A percentile compares a stretch with the other conserved stretches of the same genome.
These are phyloP conservation scores for Choloepus didactylus DNA, from an alignment of 2,797 vertebrate species.

Conservation along the genomic window DNA sequence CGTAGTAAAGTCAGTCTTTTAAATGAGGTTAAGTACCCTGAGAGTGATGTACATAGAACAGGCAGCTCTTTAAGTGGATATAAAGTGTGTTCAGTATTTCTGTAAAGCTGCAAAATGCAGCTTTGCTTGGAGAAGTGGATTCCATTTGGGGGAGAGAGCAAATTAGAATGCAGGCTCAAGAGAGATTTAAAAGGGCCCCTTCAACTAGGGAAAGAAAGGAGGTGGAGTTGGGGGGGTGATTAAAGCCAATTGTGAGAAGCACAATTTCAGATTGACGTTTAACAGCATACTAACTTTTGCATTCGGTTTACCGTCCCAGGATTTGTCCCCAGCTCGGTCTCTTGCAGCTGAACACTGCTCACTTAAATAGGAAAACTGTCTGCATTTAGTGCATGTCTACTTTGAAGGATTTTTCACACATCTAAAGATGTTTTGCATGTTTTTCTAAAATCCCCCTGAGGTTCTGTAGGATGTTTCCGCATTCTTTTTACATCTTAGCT, in stretches of 20 bases:
- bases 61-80: constrained; percentile 61
- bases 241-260: fast-evolving
- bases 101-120: neutral
- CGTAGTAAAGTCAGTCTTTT: constrained; percentile 29
- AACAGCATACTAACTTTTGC: fast-evolving
- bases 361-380: neutral
- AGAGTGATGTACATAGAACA: constrained; percentile 63
- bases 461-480: neutral
- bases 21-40: constrained; percentile 65
- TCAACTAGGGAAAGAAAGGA: neutral
- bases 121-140: neutral
- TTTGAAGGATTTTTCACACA: neutral
- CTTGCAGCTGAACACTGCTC: fast-evolving
- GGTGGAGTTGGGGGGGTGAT: too few relatives aligned
- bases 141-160: neutral
- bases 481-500: neutral
- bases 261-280: fast-evolving
- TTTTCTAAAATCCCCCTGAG: neutral
- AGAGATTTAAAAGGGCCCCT: neutral
- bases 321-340: neutral
- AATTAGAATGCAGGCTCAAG: neutral
- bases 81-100: neutral
- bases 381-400: fast-evolving
- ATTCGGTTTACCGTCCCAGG: neutral
- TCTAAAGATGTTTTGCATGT: neutral